Evolutionary conservation across 2,113 vertebrate species (phyloP).

Genomic region (Pelecanus crispus): DNA sequence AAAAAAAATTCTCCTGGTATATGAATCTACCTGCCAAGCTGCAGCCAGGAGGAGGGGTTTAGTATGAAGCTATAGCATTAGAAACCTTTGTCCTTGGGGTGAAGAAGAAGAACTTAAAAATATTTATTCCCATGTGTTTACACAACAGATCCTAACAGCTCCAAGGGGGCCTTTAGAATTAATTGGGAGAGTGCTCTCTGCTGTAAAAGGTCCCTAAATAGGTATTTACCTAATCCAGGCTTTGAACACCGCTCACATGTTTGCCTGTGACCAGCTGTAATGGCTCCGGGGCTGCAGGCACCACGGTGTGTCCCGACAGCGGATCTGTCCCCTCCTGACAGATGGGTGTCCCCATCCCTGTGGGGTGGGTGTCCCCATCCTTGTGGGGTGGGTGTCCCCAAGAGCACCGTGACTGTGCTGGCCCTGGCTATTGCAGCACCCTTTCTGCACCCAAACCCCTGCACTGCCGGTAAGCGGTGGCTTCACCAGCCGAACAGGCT

Average conservation of each 20-base stretch:
- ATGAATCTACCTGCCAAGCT: slow-evolving; percentile 40
- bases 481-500: background rate
- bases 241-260: background rate
- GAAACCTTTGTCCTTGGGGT: slow-evolving; percentile 39
- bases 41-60: background rate
- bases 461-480: background rate
- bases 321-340: background rate
- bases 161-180: slow-evolving; percentile 50
- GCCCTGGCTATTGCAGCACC: background rate
- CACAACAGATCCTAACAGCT: slow-evolving; percentile 58
- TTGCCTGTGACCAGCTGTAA: background rate
- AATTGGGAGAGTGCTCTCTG: slow-evolving; percentile 59
- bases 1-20: background rate
- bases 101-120: slow-evolving; percentile 43
- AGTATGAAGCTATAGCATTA: background rate
- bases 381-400: background rate
- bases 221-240: slow-evolving; percentile 54
- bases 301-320: fast-evolving
- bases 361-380: background rate
- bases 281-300: background rate
- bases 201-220: slow-evolving; percentile 67
- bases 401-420: fast-evolving
- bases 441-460: background rate
- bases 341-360: background rate
- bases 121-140: slow-evolving; percentile 42